Base-by-base conservation (phyloP, 2,113 vertebrate species). In the Xiphophorus couchianus region DNA sequence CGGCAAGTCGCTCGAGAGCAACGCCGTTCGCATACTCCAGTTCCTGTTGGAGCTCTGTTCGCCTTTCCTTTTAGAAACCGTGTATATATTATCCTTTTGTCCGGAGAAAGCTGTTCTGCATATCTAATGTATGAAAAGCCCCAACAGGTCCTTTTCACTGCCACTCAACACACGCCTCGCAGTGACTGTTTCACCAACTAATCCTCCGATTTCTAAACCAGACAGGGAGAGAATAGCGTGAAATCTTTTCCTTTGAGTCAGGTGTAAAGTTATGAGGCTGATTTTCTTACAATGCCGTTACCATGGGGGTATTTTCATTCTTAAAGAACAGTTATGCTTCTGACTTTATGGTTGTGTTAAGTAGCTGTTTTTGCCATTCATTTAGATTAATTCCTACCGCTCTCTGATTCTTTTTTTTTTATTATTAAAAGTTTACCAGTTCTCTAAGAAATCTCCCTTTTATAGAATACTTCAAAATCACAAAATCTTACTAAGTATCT, bases 71-170 rank as follows among this genome's bases (percentile, higher is more conserved):
- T 84, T 77, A 5, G 69, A 84, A 83, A 71, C 80, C 84, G 73
- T 79, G 90, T 87, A 91, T 88, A 90, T 88, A 89, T 92, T 90
- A 88, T 88, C 72, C 83, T 82, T 90, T 89, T 91, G 86, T 91
- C 73, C 37, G 2, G 61, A 64, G 75, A 77, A 62, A 85, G 82
- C 87, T 84, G 77, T 66, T 88, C 74, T 88, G 88, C 85, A 85
- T 90, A 78, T 86, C 83, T 87, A 88, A 90, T 87, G 87, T 87
- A 87, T 87, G 88, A 91, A 92, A 91, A 91, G 82, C 84, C 76
- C 19, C 28, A 28, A 87, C 74, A 76, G 75, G 81, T 76, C 78
- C 78, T 73, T 88, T 89, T 88, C 78, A 82, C 44, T 48, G 35
- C 35, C 15, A 48, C 15, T 78, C 80, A 85, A 88, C 82, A 81